These are phyloP conservation scores for Drosophila suboccidentalis DNA, from an alignment of 2,888 invertebrate genomes.

Conservation along the genomic window DNA sequence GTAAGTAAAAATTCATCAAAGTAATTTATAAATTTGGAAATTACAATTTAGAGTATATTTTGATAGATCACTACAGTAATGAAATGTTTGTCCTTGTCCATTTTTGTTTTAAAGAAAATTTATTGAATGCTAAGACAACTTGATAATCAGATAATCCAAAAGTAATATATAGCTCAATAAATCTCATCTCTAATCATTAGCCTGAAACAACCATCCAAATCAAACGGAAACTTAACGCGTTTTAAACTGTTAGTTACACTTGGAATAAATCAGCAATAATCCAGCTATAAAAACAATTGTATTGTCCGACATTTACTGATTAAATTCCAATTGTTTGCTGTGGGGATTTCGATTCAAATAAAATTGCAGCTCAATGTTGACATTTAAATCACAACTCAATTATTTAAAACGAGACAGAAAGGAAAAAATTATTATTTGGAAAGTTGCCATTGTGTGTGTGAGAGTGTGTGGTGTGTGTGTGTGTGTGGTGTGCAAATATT, in stretches of 20 bases:
- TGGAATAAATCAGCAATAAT: slow-evolving; percentile 13
- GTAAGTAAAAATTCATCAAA: no score
- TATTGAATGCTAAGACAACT: no score
- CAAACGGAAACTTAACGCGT: not conserved
- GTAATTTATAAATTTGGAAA: no score
- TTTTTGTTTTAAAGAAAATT: no score
- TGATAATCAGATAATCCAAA: not conserved
- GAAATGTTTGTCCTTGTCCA: no score
- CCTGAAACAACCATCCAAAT: not conserved
- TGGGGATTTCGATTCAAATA: slow-evolving; percentile 26
- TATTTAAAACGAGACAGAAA: slow-evolving; percentile 64
- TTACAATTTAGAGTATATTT: no score
- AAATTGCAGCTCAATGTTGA: slow-evolving; percentile 60
- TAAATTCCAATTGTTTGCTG: slow-evolving; percentile 30
- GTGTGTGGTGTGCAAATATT: slow-evolving; percentile 71
- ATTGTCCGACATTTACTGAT: slow-evolving; percentile 15
- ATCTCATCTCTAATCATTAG: not conserved
- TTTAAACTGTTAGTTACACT: not conserved
- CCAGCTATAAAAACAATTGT: slow-evolving; percentile 19
- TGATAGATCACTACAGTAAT: no score
- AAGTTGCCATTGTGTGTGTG: slow-evolving; percentile 27
- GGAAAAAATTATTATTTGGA: slow-evolving; percentile 21
- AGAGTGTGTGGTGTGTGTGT: slow-evolving; percentile 4
- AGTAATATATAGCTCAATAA: not conserved
- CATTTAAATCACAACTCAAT: slow-evolving; percentile 74